Conservation (phyloP, 2,888 invertebrate genomes). For the Graphium colonna region DNA sequence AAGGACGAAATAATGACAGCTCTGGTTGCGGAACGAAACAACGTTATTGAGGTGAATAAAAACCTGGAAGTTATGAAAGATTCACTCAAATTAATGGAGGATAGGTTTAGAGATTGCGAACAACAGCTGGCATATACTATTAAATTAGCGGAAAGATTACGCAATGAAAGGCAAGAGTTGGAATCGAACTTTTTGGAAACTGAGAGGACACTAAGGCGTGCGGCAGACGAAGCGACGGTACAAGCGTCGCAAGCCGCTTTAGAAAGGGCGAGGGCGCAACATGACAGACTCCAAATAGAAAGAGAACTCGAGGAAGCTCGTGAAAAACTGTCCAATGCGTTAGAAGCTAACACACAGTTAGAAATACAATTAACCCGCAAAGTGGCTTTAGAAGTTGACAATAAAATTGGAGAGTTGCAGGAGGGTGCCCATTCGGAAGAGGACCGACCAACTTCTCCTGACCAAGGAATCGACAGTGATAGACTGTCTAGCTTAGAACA, state of each 20-base stretch:
- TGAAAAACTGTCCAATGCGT: conserved; percentile 58
- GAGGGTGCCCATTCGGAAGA: conserved; percentile 56
- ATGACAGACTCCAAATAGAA: conserved; percentile 84
- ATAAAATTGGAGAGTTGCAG: conserved; percentile 51
- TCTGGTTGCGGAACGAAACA: conserved; percentile 44
- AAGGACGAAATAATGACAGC: conserved; percentile 50
- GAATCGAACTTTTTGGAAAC: conserved; percentile 67
- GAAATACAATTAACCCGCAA: conserved; percentile 72
- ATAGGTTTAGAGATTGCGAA: conserved; percentile 52
- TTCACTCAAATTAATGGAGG: conserved; percentile 44
- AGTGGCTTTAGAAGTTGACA: conserved; percentile 48
- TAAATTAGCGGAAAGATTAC: conserved; percentile 51
- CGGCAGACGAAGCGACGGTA: conserved; percentile 86
- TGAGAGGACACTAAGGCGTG: conserved; percentile 81
- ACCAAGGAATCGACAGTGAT: conserved; percentile 94
- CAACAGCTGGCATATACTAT: conserved; percentile 47
- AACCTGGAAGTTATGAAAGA: conserved; percentile 46
- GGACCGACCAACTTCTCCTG: conserved; percentile 84
- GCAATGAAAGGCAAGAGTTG: conserved; percentile 60
- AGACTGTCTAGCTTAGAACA: conserved; percentile 83
- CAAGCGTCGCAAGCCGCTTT: conserved; percentile 86
- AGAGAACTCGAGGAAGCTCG: conserved; percentile 80
- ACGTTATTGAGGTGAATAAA: conserved; percentile 45
- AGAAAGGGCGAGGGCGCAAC: conserved; percentile 86
- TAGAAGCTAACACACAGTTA: conserved; percentile 56